Evolutionary conservation across 2,888 invertebrate genomes (phyloP), one percentile per base, ranked within the genome.

Genomic region (Mesoligia furuncula): DNA sequence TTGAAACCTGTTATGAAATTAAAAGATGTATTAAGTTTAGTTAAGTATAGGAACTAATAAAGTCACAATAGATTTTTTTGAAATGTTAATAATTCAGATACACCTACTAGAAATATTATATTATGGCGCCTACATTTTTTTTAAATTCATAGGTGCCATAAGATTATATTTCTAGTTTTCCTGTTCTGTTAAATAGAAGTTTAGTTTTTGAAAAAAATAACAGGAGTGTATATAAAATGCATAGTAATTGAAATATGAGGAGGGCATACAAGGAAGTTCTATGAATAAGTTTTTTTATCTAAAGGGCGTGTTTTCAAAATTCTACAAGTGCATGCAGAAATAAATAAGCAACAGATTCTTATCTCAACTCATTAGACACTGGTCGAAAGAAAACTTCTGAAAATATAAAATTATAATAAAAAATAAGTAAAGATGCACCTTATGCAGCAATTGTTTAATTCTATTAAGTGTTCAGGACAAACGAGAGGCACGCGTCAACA

Each of bases 281-380:
- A 45, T 36, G 36, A 57, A 57, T 31, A n/a, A 20, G 69, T 27
- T n/a, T 36, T 7, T 31, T 42, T 20, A 76, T 57, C 39, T 61
- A 61, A 24, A 45, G 9, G 5, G 13, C 6, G 39, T 61, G 66
- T 42, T 62, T 83, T 64, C 61, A 39, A 15, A 20, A 84, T 54
- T 84, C 80, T 84, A 82, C 59, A n/a, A 54, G 85, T 71, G 85
- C 67, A 74, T 51, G 57, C 61, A 48, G 17, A 57, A 69, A 79
- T 72, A 36, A 84, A 64, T 59, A 79, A 54, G 62, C 67, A 71
- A 59, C 24, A 73, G 64, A 57, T 67, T 70, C 66, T 84, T 70
- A 79, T 70, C 69, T 70, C 31, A 73, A 57, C 17, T 64, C 76
- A 64, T 31, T 48, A 45, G 17, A 66, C 9, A 42, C 57, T 67